Base-by-base conservation (phyloP, 2,888 invertebrate genomes). In the Clunio marinus region DNA sequence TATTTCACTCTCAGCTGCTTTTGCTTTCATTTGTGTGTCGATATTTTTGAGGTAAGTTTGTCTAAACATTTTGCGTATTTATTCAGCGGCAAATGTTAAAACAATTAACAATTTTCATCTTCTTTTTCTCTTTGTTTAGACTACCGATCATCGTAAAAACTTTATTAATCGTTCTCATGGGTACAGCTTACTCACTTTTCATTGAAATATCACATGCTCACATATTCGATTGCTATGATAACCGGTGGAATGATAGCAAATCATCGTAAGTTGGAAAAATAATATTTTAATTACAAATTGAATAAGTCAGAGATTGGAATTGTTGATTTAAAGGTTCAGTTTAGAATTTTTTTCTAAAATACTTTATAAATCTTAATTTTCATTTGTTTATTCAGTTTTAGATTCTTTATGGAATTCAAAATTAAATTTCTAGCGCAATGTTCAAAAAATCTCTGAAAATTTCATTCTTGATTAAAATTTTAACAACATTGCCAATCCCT, bases 101-200 rank as follows among this genome's bases (percentile, higher is more conserved):
- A 28, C 1, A 57, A n/a, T n/a, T 4, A 20, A 4, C 70, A 35
- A 57, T 25, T 41, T 41, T 24, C 17, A 25, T 2, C 25, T 15
- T 25, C 17, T 46, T 8, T 25, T 51, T 32, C 32, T 57, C 55
- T 27, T 20, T 24, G n/a, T 41, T 45, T 27, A 63, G 88, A 70
- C 82, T 95, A 65, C 92, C 93, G 7, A 90, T 94, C 72, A 78
- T 92, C 71, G 83, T 93, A 71, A 94, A 95, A 79, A 86, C 89
- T 5, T 80, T 88, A 60, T 81, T 95, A 24, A 82, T 93, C 66
- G 78, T 88, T 2, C 83, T 90, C 69, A 91, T 92, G 86, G 88
- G 89, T 2, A 84, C 87, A 1, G 86, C 91, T 32, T 93, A 92
- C 76, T 84, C 88, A 73, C 80, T 92, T 22, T 85, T 91, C 69